Conservation (phyloP, 1,140 invertebrate species). For the Drosophila miranda region DNA sequence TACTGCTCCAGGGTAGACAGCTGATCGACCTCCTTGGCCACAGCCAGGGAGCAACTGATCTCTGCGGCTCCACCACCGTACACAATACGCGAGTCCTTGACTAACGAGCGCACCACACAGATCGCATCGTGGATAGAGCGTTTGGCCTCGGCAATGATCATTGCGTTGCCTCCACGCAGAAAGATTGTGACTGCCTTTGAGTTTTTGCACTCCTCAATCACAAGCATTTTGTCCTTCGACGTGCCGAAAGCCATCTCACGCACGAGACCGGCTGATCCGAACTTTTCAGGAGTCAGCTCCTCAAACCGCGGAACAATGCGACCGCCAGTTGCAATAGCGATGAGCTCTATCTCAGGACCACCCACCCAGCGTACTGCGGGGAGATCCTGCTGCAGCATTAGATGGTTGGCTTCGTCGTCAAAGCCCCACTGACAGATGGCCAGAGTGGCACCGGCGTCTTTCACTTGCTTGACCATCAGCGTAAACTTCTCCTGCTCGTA, state of each 20-base stretch:
- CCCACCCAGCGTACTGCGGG: constrained; percentile 98
- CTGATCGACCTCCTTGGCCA: constrained; percentile 94
- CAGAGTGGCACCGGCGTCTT: constrained; percentile 97
- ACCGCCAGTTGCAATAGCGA: constrained; percentile 99
- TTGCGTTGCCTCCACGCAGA: constrained; percentile 98
- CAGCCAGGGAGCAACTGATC: constrained; percentile 96
- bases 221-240: constrained; percentile 98
- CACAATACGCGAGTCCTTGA: constrained; percentile 96
- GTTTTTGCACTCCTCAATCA: constrained; percentile 99
- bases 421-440: constrained; percentile 99
- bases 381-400: constrained; percentile 94
- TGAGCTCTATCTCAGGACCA: constrained; percentile 89
- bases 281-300: constrained; percentile 96
- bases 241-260: constrained; percentile 97
- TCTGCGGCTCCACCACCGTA: constrained; percentile 99
- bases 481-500: constrained; percentile 99
- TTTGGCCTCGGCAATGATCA: constrained; percentile 99
- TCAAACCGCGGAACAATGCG: constrained; percentile 98
- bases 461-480: constrained; percentile 97
- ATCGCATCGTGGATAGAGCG: constrained; percentile 98
- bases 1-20: constrained; percentile 98
- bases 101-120: constrained; percentile 97
- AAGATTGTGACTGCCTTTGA: constrained; percentile 98
- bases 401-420: constrained; percentile 99
- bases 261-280: constrained; percentile 97